Base-by-base conservation (phyloP, 2,797 vertebrate genomes). In the Falco concolor region DNA sequence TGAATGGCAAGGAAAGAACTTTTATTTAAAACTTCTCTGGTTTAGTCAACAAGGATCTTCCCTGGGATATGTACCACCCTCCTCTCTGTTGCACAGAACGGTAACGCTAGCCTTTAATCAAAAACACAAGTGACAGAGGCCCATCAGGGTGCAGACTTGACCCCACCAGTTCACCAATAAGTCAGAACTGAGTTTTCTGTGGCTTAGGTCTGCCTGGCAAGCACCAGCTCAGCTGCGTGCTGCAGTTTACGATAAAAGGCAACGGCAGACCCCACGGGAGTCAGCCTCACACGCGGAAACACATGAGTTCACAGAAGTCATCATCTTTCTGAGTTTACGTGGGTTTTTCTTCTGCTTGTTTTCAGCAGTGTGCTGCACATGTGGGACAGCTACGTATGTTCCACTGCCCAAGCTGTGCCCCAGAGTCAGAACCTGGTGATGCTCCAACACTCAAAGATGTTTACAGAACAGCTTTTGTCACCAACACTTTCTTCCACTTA, bases 201-300 rank as follows among this genome's bases (percentile, higher is more conserved):
- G 64, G 61, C 75, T 57, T 52, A 54, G 70, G 20, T 34, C 52
- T 85, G 92, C 77, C 53, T 21, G 78, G 82, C 89, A 92, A 70
- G 57, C 45, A 80, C 54, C 50, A 50, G 67, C 75, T 89, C 84
- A 77, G 87, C 75, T 70, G 75, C 22, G 1, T 4, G 52, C 47
- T 49, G 4, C 36, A 50, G 9, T 93, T 97, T 96, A 92, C 65
- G 14, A 87, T 91, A 93, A 92, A 53, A 91, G 72, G 52, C 61
- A 65, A 17, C 5, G 1, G 61, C 0, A 3, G 76, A 96, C 82
- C 65, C 95, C 76, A 64, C 2, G 1, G 75, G 75, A 87, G 81
- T 36, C 64, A 52, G 72, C 65, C 65, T 87, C 63, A n/a, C 36
- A 28, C 21, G 3, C 15, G 17, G 87, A 92, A 91, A 87, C 54